phyloP scores from a whole-genome alignment of 2,797 vertebrate genomes.

The Alcedo atthis region DNA sequence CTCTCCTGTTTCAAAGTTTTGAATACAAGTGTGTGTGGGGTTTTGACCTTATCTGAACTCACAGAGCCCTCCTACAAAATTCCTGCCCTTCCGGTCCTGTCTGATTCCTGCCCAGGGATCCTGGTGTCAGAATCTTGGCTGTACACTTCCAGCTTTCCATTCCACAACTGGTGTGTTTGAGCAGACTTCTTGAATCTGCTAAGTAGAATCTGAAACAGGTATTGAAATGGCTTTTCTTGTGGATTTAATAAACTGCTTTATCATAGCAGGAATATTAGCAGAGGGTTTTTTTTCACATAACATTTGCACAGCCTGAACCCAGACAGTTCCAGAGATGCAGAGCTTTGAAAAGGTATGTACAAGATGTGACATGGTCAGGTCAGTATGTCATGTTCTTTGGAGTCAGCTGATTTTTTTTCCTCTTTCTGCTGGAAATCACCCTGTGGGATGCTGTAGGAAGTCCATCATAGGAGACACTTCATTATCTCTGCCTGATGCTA shows the following conservation, averaged over 20 bases:
- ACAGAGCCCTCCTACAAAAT: not conserved
- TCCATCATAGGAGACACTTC: not conserved
- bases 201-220: not conserved
- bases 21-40: not conserved
- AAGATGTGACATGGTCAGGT: not conserved
- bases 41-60: not conserved
- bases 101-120: not conserved
- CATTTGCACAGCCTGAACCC: not conserved
- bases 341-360: not conserved
- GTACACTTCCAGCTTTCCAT: not conserved
- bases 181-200: not conserved
- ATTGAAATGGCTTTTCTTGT: not conserved
- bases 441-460: not conserved
- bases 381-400: not conserved
- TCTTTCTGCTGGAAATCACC: not conserved
- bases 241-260: not conserved
- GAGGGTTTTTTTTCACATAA: not conserved
- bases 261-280: not conserved
- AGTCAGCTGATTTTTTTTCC: not conserved
- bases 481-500: not conserved
- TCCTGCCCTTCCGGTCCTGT: not conserved
- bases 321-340: not conserved
- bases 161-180: not conserved
- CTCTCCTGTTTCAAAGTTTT: not conserved
- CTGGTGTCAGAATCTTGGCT: not conserved